Conservation (phyloP, 2,888 invertebrate genomes). For the Pharmacophagus antenor region DNA sequence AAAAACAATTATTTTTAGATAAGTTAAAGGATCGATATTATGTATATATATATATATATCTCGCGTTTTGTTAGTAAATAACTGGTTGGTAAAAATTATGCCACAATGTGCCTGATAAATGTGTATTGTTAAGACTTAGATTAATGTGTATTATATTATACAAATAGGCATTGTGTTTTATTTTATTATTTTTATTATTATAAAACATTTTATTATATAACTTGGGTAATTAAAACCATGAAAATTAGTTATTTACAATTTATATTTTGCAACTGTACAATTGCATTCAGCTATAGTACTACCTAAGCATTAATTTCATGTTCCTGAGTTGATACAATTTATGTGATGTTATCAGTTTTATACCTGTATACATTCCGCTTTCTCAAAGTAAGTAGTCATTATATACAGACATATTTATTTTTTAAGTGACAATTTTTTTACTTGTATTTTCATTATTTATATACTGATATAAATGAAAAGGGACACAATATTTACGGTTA, state of each 20-base stretch:
- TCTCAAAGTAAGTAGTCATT: conserved; percentile 28
- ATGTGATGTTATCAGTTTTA: conserved; percentile 36
- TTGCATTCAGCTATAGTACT: conserved; percentile 3
- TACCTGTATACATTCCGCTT: conserved; percentile 62
- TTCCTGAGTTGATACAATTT: conserved; percentile 14
- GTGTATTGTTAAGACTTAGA: conserved; percentile 33
- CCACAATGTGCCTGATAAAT: conserved; percentile 64
- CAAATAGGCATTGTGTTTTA: neutral
- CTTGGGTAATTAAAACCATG: neutral
- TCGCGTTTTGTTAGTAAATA: no score
- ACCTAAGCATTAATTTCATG: conserved; percentile 9
- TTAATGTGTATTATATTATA: conserved; percentile 30
- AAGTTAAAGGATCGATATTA: no score
- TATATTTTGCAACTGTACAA: neutral
- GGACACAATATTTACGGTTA: neutral
- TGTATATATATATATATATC: no score
- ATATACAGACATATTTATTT: conserved; percentile 15
- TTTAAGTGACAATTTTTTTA: conserved; percentile 10
- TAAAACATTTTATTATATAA: conserved; percentile 16
- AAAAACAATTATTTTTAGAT: no score
- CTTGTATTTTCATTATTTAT: conserved; percentile 15
- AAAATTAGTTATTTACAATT: neutral
- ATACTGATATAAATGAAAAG: conserved; percentile 5
- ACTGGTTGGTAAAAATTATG: conserved; percentile 41
- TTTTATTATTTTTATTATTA: neutral